Conservation (phyloP, 1,140 invertebrate species). For the Heliothis virescens region DNA sequence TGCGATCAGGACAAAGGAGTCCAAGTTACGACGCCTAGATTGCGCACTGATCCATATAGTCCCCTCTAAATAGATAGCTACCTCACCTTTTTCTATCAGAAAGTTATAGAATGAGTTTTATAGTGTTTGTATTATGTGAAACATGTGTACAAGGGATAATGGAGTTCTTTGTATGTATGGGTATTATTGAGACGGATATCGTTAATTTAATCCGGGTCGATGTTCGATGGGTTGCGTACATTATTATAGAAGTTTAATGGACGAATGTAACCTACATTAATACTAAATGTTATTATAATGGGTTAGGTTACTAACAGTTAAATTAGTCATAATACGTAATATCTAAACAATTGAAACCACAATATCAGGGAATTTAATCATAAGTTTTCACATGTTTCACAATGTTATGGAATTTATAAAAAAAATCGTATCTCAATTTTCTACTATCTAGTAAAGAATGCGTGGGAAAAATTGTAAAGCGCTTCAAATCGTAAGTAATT, state of each 20-base stretch:
- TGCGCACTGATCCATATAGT: constrained; percentile 60
- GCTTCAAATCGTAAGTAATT: constrained; percentile 34
- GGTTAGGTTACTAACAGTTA: not conserved
- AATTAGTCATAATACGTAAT: too few relatives aligned
- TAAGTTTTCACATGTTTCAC: not conserved
- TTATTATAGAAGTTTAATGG: constrained; percentile 9
- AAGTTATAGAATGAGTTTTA: constrained; percentile 53
- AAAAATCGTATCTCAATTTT: not conserved
- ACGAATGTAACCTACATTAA: not conserved
- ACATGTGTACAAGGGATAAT: constrained; percentile 12
- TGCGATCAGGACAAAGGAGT: constrained; percentile 79
- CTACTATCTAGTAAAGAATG: constrained; percentile 3
- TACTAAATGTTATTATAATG: constrained; percentile 8
- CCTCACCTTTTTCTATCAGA: constrained; percentile 51
- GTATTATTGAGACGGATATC: constrained; percentile 16
- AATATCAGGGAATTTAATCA: too few relatives aligned
- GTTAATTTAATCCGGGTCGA: constrained; percentile 11
- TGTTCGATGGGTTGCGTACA: too few relatives aligned
- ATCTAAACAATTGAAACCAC: too few relatives aligned
- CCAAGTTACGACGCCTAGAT: constrained; percentile 67
- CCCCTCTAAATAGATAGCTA: constrained; percentile 52
- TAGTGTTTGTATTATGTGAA: constrained; percentile 36
- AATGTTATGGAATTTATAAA: not conserved
- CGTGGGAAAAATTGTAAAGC: constrained; percentile 20
- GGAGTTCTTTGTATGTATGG: constrained; percentile 7